Evolutionary conservation across 23 tunicate species (phyloP), one percentile per base, ranked within the genome.

Genomic region (Oikopleura albicans): DNA sequence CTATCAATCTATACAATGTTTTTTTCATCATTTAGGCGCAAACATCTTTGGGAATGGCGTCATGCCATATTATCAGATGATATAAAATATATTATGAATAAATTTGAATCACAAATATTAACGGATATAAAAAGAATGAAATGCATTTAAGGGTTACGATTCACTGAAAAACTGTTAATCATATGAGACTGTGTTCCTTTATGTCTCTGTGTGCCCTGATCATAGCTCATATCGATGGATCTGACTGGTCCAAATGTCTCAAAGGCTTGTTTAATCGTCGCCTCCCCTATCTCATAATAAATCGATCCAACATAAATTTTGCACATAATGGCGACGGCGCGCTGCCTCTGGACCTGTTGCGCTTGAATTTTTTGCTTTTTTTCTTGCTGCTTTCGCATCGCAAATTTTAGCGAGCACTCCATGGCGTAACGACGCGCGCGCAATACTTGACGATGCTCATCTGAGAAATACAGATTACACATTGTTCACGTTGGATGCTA

Each of bases 141-240:
- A n/a, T n/a, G n/a, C n/a, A n/a, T n/a, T n/a, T n/a, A n/a, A n/a
- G n/a, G n/a, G n/a, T n/a, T n/a, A n/a, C n/a, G n/a, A n/a, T n/a
- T n/a, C n/a, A n/a, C n/a, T n/a, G n/a, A n/a, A n/a, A n/a, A n/a
- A n/a, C n/a, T n/a, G n/a, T n/a, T n/a, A n/a, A n/a, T n/a, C n/a
- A n/a, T n/a, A n/a, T n/a, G n/a, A n/a, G n/a, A n/a, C n/a, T n/a
- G n/a, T n/a, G n/a, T n/a, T n/a, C n/a, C 95, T 90, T 94, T 94
- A 83, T 94, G 95, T 41, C 91, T 88, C 35, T 94, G 91, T 29
- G 98, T 90, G 35, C 88, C 91, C 33, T 90, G 95, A 86, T 94
- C 98, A 88, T 90, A 94, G 35, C 89, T 88, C 98, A 94, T 94
- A 66, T 94, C 91, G 12, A 94, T 85, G 0, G 98, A 86, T 85